These are phyloP conservation scores for Acanthurus lineatus DNA, from an alignment of 2,797 vertebrate species.

Conservation along the genomic window DNA sequence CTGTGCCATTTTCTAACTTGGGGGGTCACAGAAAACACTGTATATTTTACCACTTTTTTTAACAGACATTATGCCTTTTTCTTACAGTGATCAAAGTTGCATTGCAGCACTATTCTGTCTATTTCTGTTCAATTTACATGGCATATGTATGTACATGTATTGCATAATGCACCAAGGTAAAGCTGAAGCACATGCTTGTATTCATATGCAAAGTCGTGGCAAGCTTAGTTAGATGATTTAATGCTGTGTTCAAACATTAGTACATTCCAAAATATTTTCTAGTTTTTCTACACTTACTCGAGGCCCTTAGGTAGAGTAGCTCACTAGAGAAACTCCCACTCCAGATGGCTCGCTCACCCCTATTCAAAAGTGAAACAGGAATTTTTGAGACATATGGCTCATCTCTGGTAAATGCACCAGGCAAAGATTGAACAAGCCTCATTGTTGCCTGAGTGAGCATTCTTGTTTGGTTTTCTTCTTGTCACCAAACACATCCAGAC, in stretches of 20 bases:
- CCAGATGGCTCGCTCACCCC: conserved; percentile 58
- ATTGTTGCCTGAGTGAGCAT: conserved; percentile 60
- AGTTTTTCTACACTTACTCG: conserved; percentile 23
- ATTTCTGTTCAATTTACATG: background rate
- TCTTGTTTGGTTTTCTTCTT: conserved; percentile 72
- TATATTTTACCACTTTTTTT: background rate
- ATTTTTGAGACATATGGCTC: conserved; percentile 72
- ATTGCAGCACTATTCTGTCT: background rate
- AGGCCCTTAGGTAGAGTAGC: conserved; percentile 18
- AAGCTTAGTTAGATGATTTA: background rate
- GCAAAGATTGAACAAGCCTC: conserved; percentile 59
- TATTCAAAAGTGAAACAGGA: conserved; percentile 56
- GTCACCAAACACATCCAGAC: conserved; percentile 64
- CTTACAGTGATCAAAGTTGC: background rate
- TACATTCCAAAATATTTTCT: conserved; percentile 1
- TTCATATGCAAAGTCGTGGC: background rate
- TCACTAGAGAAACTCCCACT: conserved; percentile 48
- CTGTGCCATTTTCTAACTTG: background rate
- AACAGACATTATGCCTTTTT: background rate
- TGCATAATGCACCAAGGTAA: conserved; percentile 2
- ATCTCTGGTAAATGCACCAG: conserved; percentile 58
- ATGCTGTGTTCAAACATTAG: conserved; percentile 7
- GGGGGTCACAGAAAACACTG: background rate
- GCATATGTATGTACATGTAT: background rate
- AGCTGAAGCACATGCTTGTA: conserved; percentile 13